These are phyloP conservation scores for Ryuthela nishihirai DNA, from an alignment of 2,888 invertebrate genomes.

Conservation along the genomic window DNA sequence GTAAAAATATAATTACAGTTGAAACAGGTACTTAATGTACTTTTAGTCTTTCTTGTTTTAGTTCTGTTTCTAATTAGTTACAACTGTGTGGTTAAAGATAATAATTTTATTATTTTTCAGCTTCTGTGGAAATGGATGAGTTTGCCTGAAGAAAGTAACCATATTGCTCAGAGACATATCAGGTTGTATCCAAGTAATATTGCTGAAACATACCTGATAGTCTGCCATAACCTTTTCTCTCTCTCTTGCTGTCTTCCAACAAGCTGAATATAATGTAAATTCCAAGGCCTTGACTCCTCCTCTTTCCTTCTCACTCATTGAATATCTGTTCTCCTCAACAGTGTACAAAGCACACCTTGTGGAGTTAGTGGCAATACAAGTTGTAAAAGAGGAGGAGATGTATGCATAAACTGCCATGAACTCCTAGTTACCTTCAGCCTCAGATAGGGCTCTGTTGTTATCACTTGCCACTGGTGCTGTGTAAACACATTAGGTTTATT, in stretches of 20 bases:
- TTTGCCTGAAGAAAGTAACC: no score
- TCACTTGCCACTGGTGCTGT: slow-evolving; percentile 36
- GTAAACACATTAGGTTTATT: no score
- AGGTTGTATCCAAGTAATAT: no score
- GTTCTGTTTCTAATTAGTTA: neutral
- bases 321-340: neutral
- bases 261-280: slow-evolving; percentile 16
- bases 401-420: slow-evolving; percentile 35
- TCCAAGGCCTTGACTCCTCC: slow-evolving; percentile 19
- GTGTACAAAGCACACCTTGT: no score
- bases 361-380: no score
- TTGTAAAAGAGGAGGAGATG: slow-evolving; percentile 9
- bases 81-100: no score
- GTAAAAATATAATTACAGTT: no score
- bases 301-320: slow-evolving; percentile 1
- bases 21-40: no score
- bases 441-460: slow-evolving; percentile 31
- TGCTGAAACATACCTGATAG: slow-evolving; percentile 1
- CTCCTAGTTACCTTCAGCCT: slow-evolving; percentile 27
- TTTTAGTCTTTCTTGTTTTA: neutral
- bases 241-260: slow-evolving; percentile 36
- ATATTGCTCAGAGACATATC: no score
- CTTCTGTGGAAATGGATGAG: no score
- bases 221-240: slow-evolving; percentile 20
- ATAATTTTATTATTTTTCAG: no score